Evolutionary conservation across 2,888 invertebrate species (phyloP), one percentile per base, ranked within the genome.

Genomic region (Polyploca ridens): DNA sequence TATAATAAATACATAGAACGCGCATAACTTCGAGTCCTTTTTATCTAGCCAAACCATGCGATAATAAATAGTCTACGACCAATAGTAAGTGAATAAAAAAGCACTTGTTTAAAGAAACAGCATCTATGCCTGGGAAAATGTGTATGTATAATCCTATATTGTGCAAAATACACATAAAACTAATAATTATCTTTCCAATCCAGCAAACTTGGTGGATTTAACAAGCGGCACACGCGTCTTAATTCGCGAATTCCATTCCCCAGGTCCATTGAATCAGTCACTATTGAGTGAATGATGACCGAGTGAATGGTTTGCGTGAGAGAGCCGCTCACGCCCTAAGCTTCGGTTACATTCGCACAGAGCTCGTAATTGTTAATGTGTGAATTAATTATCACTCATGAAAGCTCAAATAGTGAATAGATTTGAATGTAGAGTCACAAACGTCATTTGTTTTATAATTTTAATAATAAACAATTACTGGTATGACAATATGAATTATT

Each of bases 301-400:
- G 68, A 70, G 60, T 66, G 72, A 77, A 66, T 71, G 73, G 68
- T 68, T 72, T 73, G 78, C 78, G 79, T 82, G 80, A 72, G 78
- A 82, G 70, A 67, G 66, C 58, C 35, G 62, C 61, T 64, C 58
- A 49, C 69, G 65, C 70, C 54, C 54, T 10, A 54, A 54, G 54
- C 19, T 16, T n/a, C n/a, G 19, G 19, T 10, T 54, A 6, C 8
- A 54, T 54, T 54, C 19, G 54, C 54, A 54, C 54, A 54, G 19
- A 54, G n/a, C n/a, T 46, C 19, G 54, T 10, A 8, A 54, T 19
- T 54, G 19, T 54, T 54, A 19, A 54, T 19, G 8, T 19, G 54
- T 19, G 16, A 54, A 19, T 8, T 4, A 54, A 54, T 54, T 49
- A 14, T 6, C 54, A 10, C 54, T 4, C 16, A 49, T 16, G 7